phyloP scores from a whole-genome alignment of 2,113 vertebrate species.

The Pitta sordida region DNA sequence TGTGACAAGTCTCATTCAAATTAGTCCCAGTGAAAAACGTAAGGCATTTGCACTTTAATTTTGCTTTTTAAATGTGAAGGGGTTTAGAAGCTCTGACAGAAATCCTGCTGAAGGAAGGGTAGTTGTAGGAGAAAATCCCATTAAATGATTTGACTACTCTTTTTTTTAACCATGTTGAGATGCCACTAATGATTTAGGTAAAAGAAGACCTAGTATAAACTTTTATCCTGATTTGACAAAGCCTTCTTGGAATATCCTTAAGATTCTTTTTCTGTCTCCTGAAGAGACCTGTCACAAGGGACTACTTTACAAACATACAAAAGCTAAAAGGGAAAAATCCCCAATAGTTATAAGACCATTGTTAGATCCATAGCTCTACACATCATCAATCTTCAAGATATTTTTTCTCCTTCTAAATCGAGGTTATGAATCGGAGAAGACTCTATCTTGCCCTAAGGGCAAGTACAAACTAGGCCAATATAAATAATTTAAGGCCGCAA shows the following conservation, averaged over 20 bases:
- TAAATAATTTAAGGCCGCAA: not conserved
- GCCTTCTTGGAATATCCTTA: not conserved
- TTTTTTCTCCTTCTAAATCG: not conserved
- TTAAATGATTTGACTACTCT: fast-evolving
- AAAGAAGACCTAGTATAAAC: not conserved
- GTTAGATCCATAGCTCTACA: not conserved
- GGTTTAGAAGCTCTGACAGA: not conserved
- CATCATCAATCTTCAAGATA: not conserved
- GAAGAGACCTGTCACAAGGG: not conserved
- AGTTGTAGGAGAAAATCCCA: not conserved
- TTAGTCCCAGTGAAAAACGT: not conserved
- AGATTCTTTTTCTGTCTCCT: not conserved
- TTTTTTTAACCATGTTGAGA: not conserved
- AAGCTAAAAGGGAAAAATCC: not conserved
- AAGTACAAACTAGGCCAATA: not conserved
- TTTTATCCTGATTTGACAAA: not conserved
- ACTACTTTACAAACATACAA: not conserved
- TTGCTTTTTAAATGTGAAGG: not conserved
- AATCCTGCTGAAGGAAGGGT: not conserved
- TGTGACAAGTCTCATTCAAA: not conserved
- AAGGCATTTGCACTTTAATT: not conserved
- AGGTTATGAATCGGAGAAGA: not conserved
- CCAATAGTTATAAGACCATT: not conserved
- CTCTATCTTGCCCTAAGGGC: not conserved
- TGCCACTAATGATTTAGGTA: not conserved